A percentile compares a stretch with the other conserved stretches of the same genome.
Conservation (phyloP, 2,888 invertebrate species). For the Deilephila elpenor region DNA sequence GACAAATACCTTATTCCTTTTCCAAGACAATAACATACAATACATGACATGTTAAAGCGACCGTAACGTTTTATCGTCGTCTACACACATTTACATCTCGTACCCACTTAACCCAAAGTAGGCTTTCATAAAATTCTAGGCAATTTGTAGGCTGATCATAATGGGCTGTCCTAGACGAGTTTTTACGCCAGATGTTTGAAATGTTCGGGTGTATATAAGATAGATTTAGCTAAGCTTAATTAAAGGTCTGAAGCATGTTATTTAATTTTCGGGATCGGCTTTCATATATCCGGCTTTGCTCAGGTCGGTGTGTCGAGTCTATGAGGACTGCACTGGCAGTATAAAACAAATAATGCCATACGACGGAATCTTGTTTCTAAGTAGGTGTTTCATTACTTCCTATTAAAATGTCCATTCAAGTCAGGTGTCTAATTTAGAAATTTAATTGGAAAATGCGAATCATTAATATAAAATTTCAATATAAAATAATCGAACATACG, state of each 20-base stretch:
- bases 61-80: conserved; percentile 4
- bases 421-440: too few species aligned
- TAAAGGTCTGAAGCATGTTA: background rate
- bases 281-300: too few species aligned
- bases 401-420: too few species aligned
- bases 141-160: conserved; percentile 13
- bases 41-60: conserved; percentile 11
- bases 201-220: conserved; percentile 1
- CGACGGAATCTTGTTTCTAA: too few species aligned
- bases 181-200: conserved; percentile 25
- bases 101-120: conserved; percentile 1
- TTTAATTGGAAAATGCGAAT: too few species aligned
- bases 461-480: too few species aligned
- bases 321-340: too few species aligned
- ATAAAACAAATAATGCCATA: too few species aligned
- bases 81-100: conserved; percentile 3
- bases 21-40: background rate
- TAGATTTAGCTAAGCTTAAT: background rate
- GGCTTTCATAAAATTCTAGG: conserved; percentile 24
- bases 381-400: too few species aligned
- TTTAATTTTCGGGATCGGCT: too few species aligned
- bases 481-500: too few species aligned
- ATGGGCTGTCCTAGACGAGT: conserved; percentile 15
- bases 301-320: too few species aligned
- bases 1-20: background rate